Percentiles rank a stretch among this genome's conserved stretches.
Evolutionary conservation across 2,113 vertebrate species (phyloP).

Genomic region (Tautogolabrus adspersus): DNA sequence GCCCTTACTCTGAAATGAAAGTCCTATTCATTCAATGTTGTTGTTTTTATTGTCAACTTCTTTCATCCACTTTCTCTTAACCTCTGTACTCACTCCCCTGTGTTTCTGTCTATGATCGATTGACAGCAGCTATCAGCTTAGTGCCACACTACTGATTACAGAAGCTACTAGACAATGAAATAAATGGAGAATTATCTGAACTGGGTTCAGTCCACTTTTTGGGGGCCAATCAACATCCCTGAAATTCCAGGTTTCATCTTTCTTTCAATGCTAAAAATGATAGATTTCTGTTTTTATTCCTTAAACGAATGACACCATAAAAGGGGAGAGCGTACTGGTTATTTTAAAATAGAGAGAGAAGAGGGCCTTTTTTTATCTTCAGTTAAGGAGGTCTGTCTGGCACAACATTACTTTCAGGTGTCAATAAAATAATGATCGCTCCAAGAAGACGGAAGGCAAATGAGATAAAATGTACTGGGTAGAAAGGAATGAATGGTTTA

Average conservation of each 20-base stretch:
- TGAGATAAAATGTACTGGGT: not conserved
- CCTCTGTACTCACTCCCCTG: not conserved
- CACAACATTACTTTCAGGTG: not conserved
- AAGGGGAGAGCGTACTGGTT: not conserved
- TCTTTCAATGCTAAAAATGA: not conserved
- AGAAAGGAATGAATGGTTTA: not conserved
- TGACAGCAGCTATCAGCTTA: constrained; percentile 42
- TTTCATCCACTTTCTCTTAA: not conserved
- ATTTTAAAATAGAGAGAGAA: not conserved
- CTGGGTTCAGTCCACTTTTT: not conserved
- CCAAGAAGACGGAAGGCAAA: not conserved
- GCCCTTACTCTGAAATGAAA: not conserved
- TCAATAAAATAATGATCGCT: not conserved
- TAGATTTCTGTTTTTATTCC: not conserved
- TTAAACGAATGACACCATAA: no score
- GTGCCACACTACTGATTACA: constrained; percentile 34
- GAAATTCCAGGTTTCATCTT: not conserved
- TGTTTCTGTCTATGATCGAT: constrained; percentile 34
- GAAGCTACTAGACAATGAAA: constrained; percentile 54
- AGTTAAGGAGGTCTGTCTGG: not conserved
- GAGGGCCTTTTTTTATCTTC: not conserved
- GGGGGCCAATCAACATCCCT: not conserved
- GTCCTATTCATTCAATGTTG: constrained; percentile 3
- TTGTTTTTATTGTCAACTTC: not conserved
- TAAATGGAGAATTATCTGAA: constrained; percentile 60